Conservation (phyloP, 2,888 invertebrate genomes). For the Clistopyga incitator region DNA sequence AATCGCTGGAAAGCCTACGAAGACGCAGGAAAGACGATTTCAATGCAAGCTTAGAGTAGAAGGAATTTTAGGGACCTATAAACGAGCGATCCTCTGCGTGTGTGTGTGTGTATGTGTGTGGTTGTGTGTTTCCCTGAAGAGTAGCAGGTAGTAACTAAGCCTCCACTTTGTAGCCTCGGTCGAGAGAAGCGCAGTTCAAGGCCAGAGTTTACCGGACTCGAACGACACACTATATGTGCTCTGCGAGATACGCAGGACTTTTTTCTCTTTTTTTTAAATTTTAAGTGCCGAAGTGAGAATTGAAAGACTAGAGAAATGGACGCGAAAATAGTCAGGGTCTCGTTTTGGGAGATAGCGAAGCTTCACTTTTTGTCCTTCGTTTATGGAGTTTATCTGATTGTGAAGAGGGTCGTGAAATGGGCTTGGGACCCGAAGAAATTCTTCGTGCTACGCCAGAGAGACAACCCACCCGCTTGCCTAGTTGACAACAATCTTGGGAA, state of each 20-base stretch:
- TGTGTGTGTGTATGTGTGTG: neutral
- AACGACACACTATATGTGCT: neutral
- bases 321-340: conserved; percentile 84
- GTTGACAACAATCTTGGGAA: conserved; percentile 87
- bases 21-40: neutral
- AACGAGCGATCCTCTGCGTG: neutral
- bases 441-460: conserved; percentile 83
- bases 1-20: neutral
- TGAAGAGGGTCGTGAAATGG: conserved; percentile 84
- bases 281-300: neutral
- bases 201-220: neutral
- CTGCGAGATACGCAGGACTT: neutral
- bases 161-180: neutral
- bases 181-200: neutral
- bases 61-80: neutral
- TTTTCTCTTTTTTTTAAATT: neutral
- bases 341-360: conserved; percentile 84
- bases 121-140: neutral
- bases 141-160: neutral
- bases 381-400: conserved; percentile 85
- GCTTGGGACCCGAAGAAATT: conserved; percentile 85
- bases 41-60: neutral
- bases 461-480: conserved; percentile 87
- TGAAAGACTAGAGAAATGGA: conserved; percentile 59
- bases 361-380: conserved; percentile 85